Evolutionary conservation across 1,140 invertebrate genomes (phyloP), one percentile per base, ranked within the genome.

Genomic region (Dufourea novaeangliae): DNA sequence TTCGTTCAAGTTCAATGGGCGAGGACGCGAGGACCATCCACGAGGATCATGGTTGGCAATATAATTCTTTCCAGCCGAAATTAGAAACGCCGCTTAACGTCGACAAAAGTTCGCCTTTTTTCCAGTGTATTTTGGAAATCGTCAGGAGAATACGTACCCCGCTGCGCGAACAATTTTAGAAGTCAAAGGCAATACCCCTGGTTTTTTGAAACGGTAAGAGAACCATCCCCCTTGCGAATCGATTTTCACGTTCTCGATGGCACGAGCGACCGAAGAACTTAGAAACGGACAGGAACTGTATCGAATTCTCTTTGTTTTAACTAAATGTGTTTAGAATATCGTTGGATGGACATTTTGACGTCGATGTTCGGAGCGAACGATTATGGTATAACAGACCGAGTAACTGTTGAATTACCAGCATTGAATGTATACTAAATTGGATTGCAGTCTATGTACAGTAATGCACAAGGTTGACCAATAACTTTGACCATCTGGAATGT

Each of bases 31-130:
- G 29, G 27, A 11, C 46, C 71, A 32, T 52, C 39, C 1, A 17
- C 20, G 1, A 34, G 37, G n/a, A 11, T 14, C 37, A 39, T 22
- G 29, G n/a, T n/a, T 29, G n/a, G 10, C 25, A 25, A 68, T 68
- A 50, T 68, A 50, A 68, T 76, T 59, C 50, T 75, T 50, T 39
- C 37, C 27, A 32, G 37, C 20, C 14, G 52, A 50, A 76, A 76
- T 76, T 76, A 59, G 32, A 32, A 46, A 63, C 56, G 44, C 12
- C 11, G 41, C 37, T 57, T 59, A 67, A 39, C 20, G 10, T 14
- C 14, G 5, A 32, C 10, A 29, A 12, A 27, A 5, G 27, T 5
- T 44, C 1, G 0, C 32, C 25, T 44, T 50, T 54, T 37, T 54
- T 34, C 34, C 20, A 7, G 52, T n/a, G 52, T 29, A 54, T 52